These are phyloP conservation scores for Gastrophryne carolinensis DNA, from an alignment of 2,797 vertebrate genomes.

Conservation along the genomic window DNA sequence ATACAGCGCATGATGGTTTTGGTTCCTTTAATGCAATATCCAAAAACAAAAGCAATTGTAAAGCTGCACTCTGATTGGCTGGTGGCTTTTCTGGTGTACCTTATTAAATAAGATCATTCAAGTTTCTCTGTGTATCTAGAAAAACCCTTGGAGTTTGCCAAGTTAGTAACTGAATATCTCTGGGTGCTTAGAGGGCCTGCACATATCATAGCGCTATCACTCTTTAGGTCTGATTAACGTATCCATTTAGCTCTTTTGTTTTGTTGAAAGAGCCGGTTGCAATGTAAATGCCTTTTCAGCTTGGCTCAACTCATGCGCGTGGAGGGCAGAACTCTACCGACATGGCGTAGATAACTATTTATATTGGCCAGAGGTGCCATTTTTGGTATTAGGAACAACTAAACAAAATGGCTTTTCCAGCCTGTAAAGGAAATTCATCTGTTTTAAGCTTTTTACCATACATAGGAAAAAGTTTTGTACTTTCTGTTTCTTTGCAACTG, in stretches of 20 bases:
- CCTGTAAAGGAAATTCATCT: slow-evolving; percentile 9
- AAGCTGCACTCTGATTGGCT: no score
- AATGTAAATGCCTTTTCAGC: slow-evolving; percentile 74
- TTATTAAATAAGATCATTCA: no score
- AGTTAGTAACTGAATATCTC: no score
- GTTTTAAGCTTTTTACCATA: slow-evolving; percentile 66
- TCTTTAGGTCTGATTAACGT: not conserved
- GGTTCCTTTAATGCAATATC: no score
- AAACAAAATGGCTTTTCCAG: not conserved
- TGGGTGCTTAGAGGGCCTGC: no score
- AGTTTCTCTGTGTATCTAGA: no score
- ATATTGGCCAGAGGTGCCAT: slow-evolving; percentile 14
- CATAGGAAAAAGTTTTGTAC: slow-evolving; percentile 75
- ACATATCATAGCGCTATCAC: no score
- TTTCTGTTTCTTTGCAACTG: slow-evolving; percentile 74
- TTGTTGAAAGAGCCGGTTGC: slow-evolving; percentile 64
- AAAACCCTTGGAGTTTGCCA: no score
- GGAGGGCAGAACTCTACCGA: slow-evolving; percentile 61
- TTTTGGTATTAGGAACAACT: not conserved
- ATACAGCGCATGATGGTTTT: no score
- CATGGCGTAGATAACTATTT: slow-evolving; percentile 59
- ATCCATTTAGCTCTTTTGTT: not conserved
- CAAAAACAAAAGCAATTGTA: no score
- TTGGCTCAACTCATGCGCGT: slow-evolving; percentile 63
- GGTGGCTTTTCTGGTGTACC: no score